Base-by-base conservation (phyloP, 1,140 invertebrate genomes). In the Papilio aristodemus region DNA sequence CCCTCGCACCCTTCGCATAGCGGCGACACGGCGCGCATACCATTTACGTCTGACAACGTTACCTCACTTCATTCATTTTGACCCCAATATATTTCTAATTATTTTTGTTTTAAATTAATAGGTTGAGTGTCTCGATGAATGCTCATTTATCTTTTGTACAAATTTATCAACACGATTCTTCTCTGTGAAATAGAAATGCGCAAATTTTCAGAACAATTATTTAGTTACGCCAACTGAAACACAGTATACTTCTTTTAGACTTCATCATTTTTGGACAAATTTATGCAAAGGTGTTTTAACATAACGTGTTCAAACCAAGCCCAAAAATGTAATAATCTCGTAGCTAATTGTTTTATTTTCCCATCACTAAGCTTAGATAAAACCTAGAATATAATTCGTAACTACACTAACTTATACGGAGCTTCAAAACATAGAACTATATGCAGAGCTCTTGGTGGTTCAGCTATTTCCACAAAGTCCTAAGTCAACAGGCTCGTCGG, bases 401-500 rank as follows among this genome's bases (percentile, higher is more conserved):
- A 1, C 1, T 58, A 58, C 22, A 32, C 5, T 59, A 59, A 36
- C 13, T 59, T 9, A 19, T 46, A 5, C 11, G 46, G 22, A 4
- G 22, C n/a, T 3, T 59, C 25, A 14, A 14, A 59, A 59, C 11
- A 22, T 36, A 62, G 22, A 68, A 63, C 37, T 67, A 41, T 60
- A 67, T 77, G 22, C 54, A 43, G 25, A 68, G 67, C 22, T 73
- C 62, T 75, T 77, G 78, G 67, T 69, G 50, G 68, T 81, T 77
- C 25, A 69, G 72, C 76, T 83, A 84, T 85, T 82, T 80, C 70
- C 75, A 77, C 71, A 76, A 81, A 78, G 80, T 86, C 87, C 88
- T 90, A 90, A 88, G 78, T 82, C 83, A 88, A 89, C 88, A 88
- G 60, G 71, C 70, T 46, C 22, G 75, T 72, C 71, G 75, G 67